Evolutionary conservation across 2,113 vertebrate genomes (phyloP).

Genomic region (Corynorhinus townsendii): DNA sequence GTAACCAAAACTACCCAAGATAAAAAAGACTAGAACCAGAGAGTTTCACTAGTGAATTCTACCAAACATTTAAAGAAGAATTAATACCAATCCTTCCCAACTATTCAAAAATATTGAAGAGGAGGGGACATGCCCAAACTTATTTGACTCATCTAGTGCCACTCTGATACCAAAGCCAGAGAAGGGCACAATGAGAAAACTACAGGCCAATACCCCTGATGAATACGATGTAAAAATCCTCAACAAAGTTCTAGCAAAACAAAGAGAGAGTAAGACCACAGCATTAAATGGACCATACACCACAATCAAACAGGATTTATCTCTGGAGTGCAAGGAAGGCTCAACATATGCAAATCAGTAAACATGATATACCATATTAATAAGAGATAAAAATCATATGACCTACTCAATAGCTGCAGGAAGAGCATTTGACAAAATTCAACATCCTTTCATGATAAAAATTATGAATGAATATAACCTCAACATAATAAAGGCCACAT

Average conservation of each 20-base stretch:
- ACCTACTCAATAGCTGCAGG: neutral
- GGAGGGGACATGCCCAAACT: neutral
- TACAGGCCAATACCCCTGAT: neutral
- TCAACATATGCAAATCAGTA: neutral
- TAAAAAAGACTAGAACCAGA: neutral
- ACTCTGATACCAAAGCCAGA: neutral
- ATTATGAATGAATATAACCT: neutral
- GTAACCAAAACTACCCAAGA: neutral
- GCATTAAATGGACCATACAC: neutral
- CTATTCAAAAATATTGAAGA: neutral
- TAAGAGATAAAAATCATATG: neutral
- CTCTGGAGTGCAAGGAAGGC: neutral
- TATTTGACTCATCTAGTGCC: neutral
- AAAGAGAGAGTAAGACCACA: neutral
- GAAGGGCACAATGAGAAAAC: neutral
- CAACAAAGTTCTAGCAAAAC: neutral
- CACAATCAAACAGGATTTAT: neutral
- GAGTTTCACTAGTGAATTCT: neutral
- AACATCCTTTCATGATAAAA: neutral
- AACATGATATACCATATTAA: neutral
- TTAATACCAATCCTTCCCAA: neutral
- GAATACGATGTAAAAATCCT: neutral
- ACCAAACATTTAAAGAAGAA: neutral
- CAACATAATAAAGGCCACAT: neutral
- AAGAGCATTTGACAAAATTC: neutral